Conservation (phyloP, 2,797 vertebrate genomes). For the Hemitrygon akajei region DNA sequence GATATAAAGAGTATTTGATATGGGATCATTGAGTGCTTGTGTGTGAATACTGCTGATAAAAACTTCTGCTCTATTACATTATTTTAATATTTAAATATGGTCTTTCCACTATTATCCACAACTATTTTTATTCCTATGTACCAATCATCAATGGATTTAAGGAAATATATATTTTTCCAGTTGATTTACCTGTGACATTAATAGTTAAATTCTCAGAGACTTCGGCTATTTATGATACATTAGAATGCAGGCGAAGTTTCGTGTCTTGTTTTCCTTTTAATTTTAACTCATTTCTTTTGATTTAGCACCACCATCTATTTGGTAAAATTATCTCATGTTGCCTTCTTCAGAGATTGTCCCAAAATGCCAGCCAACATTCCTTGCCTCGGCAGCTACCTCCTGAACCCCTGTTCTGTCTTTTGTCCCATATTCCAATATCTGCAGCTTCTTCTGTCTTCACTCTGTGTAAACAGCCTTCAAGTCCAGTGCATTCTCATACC, state of each 20-base stretch:
- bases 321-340: neutral
- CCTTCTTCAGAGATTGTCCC: neutral
- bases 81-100: neutral
- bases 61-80: neutral
- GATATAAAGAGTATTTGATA: neutral
- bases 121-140: neutral
- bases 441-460: too few relatives aligned
- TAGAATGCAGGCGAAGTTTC: neutral
- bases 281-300: neutral
- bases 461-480: too few relatives aligned
- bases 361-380: too few relatives aligned
- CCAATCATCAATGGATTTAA: neutral
- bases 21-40: neutral
- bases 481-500: too few relatives aligned
- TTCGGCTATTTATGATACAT: neutral
- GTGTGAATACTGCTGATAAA: neutral
- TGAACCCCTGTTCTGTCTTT: neutral
- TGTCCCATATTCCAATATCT: too few relatives aligned
- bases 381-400: too few relatives aligned
- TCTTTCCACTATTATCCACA: neutral
- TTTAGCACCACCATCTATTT: neutral
- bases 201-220: neutral
- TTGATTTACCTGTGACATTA: neutral
- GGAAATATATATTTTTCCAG: neutral
- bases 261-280: neutral